Percentiles rank a stretch among this genome's conserved stretches.
phyloP scores from a whole-genome alignment of 2,888 invertebrate genomes.

The Drosophila anomelani region DNA sequence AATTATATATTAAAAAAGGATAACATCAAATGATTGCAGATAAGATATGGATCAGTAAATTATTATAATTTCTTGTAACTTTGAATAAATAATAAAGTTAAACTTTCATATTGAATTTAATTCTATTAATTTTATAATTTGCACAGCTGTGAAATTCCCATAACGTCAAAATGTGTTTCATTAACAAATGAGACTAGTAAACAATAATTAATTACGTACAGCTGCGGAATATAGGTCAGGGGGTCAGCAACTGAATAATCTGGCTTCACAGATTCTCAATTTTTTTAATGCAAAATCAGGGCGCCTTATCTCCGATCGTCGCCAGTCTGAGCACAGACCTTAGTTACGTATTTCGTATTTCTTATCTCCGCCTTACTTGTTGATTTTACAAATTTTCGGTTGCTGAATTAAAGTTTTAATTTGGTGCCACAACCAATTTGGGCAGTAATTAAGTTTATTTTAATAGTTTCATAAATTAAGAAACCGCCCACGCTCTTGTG shows the following conservation, averaged over 20 bases:
- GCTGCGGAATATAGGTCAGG: conserved; percentile 14
- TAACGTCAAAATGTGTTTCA: conserved; percentile 3
- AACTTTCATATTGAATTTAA: neutral
- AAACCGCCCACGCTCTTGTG: neutral
- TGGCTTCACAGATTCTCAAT: neutral
- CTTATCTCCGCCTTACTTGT: conserved; percentile 1
- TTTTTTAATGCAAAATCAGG: conserved; percentile 6
- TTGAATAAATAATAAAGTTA: neutral
- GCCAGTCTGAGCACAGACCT: neutral
- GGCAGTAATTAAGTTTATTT: neutral
- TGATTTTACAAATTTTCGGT: neutral
- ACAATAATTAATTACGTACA: conserved; percentile 21
- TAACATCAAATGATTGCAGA: neutral
- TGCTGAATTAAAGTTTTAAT: neutral
- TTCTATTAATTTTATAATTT: too few species aligned
- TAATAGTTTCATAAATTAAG: neutral
- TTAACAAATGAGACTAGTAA: conserved; percentile 4
- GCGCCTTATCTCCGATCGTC: conserved; percentile 19
- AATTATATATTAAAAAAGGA: neutral
- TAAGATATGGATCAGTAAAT: neutral
- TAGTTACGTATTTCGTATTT: neutral
- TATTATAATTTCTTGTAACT: too few species aligned
- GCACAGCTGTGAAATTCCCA: neutral
- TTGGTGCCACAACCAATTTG: neutral
- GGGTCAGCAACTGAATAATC: conserved; percentile 36